phyloP scores from a whole-genome alignment of 2,888 invertebrate genomes.

The Seira sanloemensis region DNA sequence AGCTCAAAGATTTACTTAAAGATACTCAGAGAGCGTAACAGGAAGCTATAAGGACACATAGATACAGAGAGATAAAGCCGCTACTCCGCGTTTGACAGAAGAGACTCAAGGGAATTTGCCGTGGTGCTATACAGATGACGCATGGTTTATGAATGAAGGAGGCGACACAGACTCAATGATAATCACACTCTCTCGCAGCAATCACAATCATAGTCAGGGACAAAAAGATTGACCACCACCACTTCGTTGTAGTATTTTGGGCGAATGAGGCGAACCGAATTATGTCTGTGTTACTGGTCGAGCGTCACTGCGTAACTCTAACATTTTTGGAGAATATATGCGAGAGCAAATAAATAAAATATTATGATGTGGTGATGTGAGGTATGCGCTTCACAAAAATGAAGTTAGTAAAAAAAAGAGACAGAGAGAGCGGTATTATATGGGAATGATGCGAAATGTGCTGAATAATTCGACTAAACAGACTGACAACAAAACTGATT shows the following conservation, averaged over 20 bases:
- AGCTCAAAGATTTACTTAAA: neutral
- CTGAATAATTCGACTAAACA: slow-evolving; percentile 53
- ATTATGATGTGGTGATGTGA: slow-evolving; percentile 14
- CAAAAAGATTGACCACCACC: slow-evolving; percentile 9
- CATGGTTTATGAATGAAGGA: neutral
- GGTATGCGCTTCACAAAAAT: slow-evolving; percentile 14
- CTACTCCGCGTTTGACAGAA: neutral
- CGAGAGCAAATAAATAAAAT: slow-evolving; percentile 16
- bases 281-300: neutral
- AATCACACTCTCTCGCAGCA: no score
- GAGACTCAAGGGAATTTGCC: slow-evolving; percentile 3
- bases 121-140: neutral
- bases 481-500: slow-evolving; percentile 53
- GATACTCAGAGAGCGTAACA: neutral
- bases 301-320: neutral
- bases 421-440: neutral
- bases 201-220: slow-evolving; percentile 8
- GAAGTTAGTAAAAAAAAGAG: neutral
- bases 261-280: slow-evolving; percentile 11
- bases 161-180: neutral
- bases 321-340: neutral
- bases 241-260: no score
- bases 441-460: slow-evolving; percentile 31
- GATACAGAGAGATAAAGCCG: neutral
- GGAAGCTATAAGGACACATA: slow-evolving; percentile 8